Evolutionary conservation across 2,888 invertebrate genomes (phyloP).

Genomic region (Hymenopus coronatus): DNA sequence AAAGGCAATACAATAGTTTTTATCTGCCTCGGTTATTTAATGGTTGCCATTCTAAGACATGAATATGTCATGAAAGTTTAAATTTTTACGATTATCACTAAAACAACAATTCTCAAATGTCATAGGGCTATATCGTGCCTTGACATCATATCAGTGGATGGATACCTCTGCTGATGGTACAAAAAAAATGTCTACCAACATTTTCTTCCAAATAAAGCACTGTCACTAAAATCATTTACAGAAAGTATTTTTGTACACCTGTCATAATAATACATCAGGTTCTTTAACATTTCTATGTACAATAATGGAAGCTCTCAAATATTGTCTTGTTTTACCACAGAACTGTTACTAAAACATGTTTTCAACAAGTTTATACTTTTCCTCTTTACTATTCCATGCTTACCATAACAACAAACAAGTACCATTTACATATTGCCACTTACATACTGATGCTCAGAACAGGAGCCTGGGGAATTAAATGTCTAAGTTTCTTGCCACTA

Average conservation of each 20-base stretch:
- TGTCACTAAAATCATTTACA: not conserved
- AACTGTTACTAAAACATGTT: not conserved
- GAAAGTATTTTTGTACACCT: not conserved
- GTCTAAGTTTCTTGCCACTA: too few relatives aligned
- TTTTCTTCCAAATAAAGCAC: not conserved
- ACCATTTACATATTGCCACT: too few relatives aligned
- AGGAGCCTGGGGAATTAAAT: too few relatives aligned
- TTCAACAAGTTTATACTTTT: not conserved
- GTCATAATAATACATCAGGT: not conserved
- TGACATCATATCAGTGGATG: too few relatives aligned
- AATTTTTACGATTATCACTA: not conserved
- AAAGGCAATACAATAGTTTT: too few relatives aligned
- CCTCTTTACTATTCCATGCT: not conserved
- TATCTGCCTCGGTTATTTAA: not conserved
- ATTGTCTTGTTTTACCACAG: not conserved
- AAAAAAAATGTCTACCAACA: too few relatives aligned
- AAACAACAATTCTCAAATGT: not conserved
- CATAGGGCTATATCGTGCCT: not conserved
- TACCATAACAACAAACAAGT: too few relatives aligned
- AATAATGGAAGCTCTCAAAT: constrained; percentile 8
- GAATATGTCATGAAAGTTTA: not conserved
- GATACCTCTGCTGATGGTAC: not conserved
- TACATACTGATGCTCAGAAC: too few relatives aligned
- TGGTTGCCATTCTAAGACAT: not conserved
- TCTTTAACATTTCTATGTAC: not conserved